phyloP scores from a whole-genome alignment of 2,888 invertebrate species.

The Patella depressa region DNA sequence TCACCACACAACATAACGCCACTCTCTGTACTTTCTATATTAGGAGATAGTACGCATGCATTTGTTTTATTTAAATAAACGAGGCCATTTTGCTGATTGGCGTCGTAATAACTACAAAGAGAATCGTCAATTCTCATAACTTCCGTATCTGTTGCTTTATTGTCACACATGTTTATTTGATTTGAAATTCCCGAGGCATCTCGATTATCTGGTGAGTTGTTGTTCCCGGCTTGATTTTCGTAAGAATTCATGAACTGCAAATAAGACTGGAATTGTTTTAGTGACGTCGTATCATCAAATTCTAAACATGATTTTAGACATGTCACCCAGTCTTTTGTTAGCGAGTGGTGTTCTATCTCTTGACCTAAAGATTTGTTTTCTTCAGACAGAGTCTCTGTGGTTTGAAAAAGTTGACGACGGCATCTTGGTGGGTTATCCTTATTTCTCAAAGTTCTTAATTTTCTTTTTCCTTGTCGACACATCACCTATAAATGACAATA shows the following conservation, averaged over 20 bases:
- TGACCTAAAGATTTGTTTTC: background rate
- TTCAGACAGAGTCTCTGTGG: background rate
- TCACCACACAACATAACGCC: background rate
- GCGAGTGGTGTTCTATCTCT: background rate
- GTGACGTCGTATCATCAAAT: background rate
- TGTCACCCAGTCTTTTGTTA: background rate
- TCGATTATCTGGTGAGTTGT: no score
- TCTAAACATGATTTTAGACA: slow-evolving; percentile 5
- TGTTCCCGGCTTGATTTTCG: background rate
- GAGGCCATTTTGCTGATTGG: no score
- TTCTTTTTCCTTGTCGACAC: background rate
- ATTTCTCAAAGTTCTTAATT: background rate
- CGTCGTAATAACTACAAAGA: no score
- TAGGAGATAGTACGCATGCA: no score
- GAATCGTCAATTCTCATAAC: no score
- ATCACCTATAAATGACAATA: background rate
- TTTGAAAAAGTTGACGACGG: background rate
- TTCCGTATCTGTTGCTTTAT: no score
- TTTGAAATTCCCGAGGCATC: no score
- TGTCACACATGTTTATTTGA: no score
- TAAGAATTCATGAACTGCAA: background rate
- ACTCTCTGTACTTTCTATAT: background rate
- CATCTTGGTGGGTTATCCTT: background rate
- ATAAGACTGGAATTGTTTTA: background rate
- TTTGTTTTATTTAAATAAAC: no score